Evolutionary conservation across 2,888 invertebrate genomes (phyloP), one percentile per base, ranked within the genome.

Genomic region (Brachypalpus laphriformis): DNA sequence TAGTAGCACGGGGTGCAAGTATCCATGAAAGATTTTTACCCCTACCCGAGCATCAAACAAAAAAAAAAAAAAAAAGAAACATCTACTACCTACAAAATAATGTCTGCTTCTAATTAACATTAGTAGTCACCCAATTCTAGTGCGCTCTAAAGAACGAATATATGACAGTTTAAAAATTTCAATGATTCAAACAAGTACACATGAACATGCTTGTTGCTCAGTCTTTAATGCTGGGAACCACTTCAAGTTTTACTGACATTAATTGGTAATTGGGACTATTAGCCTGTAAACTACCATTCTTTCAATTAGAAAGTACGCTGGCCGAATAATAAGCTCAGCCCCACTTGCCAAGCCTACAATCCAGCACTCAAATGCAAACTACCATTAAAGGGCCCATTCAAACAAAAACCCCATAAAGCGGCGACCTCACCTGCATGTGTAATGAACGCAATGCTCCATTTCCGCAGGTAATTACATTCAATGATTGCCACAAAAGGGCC

Each of bases 401-500:
- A 59, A 22, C 31, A 5, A 56, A 9, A 45, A 49, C 49, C 28
- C 54, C 56, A 78, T 68, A 71, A 72, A 72, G 11, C 54, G 51
- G 18, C 61, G 57, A 83, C 83, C 74, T 63, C 80, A 74, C 80
- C 80, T 83, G 82, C 82, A 83, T 83, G 61, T 74, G 61, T 83
- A 83, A 83, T 80, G 68, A 83, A 70, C 49, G 31, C 9, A 80
- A 37, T 83, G 83, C 70, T 75, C 83, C 80, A 83, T 74, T 78
- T 83, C 78, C 68, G 68, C 34, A 63, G 61, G 83, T 63, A 80
- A 83, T 83, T 72, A 74, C 28, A 78, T 61, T 68, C 78, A 40
- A 68, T 47, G 65, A 54, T 47, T 47, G 40, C 28, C 51, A 66
- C 71, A 71, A 51, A 70, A 42, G 63, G 74, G 40, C 56, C 37